Conservation (phyloP, 2,113 vertebrate species). For the Anguilla rostrata region DNA sequence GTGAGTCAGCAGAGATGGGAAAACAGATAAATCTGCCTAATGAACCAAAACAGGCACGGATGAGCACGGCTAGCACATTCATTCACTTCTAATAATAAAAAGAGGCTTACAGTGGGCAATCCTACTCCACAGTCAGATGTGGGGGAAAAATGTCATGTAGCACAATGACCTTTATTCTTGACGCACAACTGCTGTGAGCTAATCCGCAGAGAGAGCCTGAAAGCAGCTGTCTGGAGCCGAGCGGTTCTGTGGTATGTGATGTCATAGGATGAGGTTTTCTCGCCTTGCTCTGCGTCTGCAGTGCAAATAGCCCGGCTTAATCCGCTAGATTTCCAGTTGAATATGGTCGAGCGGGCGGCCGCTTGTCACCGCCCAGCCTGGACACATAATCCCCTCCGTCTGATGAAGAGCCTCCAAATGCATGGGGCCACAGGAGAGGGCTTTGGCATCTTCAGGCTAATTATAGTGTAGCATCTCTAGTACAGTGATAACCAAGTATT, state of each 20-base stretch:
- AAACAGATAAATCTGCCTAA: neutral
- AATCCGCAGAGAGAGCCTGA: slow-evolving; percentile 56
- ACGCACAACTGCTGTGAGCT: slow-evolving; percentile 44
- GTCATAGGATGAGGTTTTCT: slow-evolving; percentile 52
- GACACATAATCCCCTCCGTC: slow-evolving; percentile 59
- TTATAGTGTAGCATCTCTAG: slow-evolving; percentile 33
- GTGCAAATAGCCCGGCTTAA: slow-evolving; percentile 67
- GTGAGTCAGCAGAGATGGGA: neutral
- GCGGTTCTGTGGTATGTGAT: slow-evolving; percentile 46
- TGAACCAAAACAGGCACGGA: neutral
- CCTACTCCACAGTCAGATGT: neutral
- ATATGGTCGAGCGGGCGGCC: slow-evolving; percentile 50
- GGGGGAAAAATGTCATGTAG: slow-evolving; percentile 29
- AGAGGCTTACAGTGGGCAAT: neutral
- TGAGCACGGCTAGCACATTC: neutral
- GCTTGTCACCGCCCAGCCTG: slow-evolving; percentile 55
- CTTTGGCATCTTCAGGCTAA: slow-evolving; percentile 54
- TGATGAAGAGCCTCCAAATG: slow-evolving; percentile 53
- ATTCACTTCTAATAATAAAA: neutral
- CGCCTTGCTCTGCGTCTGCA: slow-evolving; percentile 50
- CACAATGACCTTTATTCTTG: slow-evolving; percentile 37
- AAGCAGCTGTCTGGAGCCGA: slow-evolving; percentile 56
- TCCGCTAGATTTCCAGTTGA: slow-evolving; percentile 66
- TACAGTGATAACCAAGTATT: neutral
- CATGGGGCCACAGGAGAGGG: slow-evolving; percentile 2